Evolutionary conservation across 2,113 vertebrate species (phyloP), one percentile per base, ranked within the genome.

Genomic region (Gobius niger): DNA sequence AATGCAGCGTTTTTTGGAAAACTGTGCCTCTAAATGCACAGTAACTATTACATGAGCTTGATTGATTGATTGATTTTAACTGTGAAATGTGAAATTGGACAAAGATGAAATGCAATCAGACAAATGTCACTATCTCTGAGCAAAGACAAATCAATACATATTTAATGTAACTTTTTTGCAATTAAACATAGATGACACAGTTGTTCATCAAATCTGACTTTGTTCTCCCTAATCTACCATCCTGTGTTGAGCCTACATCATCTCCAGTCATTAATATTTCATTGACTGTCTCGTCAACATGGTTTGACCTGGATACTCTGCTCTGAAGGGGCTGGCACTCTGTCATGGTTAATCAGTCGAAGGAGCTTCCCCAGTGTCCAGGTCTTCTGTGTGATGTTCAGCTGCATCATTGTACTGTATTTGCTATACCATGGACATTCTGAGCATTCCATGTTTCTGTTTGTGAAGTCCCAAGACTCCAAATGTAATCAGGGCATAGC

Each of bases 201-300:
- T 5, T 15, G 8, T 13, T 59, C 7, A 59, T 59, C 14, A 42
- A 14, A n/a, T 40, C 57, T 16, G 10, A 14, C 41, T 42, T 40
- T 42, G 14, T 60, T 60, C 40, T 60, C 34, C 8, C 19, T 11
- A 9, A 19, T 56, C 18, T 34, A 56, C 53, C 19, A 12, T 56
- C 18, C 11, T 56, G 54, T 57, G 14, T 3, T 14, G 54, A 57
- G 54, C 13, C 19, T 40, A 8, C 12, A 57, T 70, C 73, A 19
- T 70, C 69, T 42, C 44, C 15, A 67, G 9, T 90, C 90, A 87
- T 95, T 86, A 96, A 93, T 95, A 93, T 96, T 95, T 96, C 89
- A 94, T 92, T 85, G 82, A 87, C 90, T 92, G 86, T 92, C 90
- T 95, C 84, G 90, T 80, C 87, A 80, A 88, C 91, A 91, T 90